phyloP scores from a whole-genome alignment of 2,888 invertebrate genomes.

The Drosophila neonasuta region DNA sequence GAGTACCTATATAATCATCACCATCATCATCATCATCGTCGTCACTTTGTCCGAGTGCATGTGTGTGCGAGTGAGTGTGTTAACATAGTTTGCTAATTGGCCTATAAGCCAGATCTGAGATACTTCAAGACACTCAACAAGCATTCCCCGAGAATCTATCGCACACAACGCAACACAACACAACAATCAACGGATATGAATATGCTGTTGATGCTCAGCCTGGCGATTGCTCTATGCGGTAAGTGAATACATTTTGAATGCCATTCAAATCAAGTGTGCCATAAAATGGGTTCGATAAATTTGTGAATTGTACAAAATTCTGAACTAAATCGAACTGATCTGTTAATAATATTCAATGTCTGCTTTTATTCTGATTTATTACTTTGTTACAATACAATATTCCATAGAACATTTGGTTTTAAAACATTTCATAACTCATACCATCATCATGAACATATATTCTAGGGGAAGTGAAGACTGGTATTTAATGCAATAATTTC shows the following conservation, averaged over 20 bases:
- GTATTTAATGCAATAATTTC: neutral
- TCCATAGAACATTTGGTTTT: neutral
- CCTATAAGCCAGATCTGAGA: constrained; percentile 38
- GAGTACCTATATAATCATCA: constrained; percentile 29
- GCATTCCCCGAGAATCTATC: constrained; percentile 1
- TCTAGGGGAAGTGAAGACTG: no score
- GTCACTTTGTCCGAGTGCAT: constrained; percentile 31
- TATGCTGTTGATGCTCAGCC: constrained; percentile 32
- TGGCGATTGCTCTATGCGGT: constrained; percentile 45
- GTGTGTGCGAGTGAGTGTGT: constrained; percentile 39
- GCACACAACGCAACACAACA: constrained; percentile 1
- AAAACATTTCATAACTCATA: neutral
- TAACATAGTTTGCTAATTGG: constrained; percentile 66
- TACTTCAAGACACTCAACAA: constrained; percentile 24
- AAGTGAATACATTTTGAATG: constrained; percentile 42
- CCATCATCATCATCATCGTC: constrained; percentile 13
- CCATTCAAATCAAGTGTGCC: constrained; percentile 3
- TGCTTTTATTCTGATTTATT: constrained; percentile 2
- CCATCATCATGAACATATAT: neutral
- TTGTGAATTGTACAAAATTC: no score
- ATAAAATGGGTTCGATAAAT: constrained; percentile 6
- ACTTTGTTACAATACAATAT: neutral
- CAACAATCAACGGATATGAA: constrained; percentile 43
- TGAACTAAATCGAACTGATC: neutral
- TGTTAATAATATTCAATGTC: neutral